A percentile compares a stretch with the other conserved stretches of the same genome.
These are phyloP conservation scores for Diarsia rubi DNA, from an alignment of 2,888 invertebrate genomes.

Conservation along the genomic window DNA sequence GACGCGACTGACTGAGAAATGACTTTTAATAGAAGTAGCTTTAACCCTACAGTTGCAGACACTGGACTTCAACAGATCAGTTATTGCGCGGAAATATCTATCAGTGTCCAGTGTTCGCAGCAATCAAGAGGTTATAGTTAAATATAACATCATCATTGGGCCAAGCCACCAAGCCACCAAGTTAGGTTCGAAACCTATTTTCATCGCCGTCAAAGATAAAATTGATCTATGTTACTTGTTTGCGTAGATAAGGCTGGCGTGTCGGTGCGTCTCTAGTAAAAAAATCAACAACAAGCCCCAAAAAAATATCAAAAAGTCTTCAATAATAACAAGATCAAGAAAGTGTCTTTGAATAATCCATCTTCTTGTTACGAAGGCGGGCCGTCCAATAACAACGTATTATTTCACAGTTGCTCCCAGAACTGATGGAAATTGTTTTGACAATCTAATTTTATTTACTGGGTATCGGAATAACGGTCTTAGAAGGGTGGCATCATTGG, in stretches of 20 bases:
- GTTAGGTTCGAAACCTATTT: neutral
- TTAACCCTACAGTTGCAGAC: neutral
- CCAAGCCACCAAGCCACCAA: no score
- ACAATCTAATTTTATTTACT: conserved; percentile 26
- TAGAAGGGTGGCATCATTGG: neutral
- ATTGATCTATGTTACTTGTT: neutral
- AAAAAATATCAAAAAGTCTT: conserved; percentile 41
- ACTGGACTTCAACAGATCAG: neutral
- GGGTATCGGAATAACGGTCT: neutral
- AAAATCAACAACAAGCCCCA: conserved; percentile 12
- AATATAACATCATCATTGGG: no score
- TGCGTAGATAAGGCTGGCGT: neutral
- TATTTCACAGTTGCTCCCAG: conserved; percentile 32
- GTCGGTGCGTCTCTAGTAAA: neutral
- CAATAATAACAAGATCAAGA: conserved; percentile 32
- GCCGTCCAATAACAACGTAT: conserved; percentile 26
- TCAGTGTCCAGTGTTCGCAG: neutral
- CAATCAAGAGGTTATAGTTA: neutral
- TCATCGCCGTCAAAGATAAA: neutral
- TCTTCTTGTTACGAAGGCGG: conserved; percentile 18
- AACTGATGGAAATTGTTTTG: conserved; percentile 27
- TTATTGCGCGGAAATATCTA: neutral
- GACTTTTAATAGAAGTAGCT: no score
- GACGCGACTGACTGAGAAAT: neutral
- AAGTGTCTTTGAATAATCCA: conserved; percentile 45